phyloP scores from a whole-genome alignment of 1,140 invertebrate species.

The Anoplophora glabripennis region DNA sequence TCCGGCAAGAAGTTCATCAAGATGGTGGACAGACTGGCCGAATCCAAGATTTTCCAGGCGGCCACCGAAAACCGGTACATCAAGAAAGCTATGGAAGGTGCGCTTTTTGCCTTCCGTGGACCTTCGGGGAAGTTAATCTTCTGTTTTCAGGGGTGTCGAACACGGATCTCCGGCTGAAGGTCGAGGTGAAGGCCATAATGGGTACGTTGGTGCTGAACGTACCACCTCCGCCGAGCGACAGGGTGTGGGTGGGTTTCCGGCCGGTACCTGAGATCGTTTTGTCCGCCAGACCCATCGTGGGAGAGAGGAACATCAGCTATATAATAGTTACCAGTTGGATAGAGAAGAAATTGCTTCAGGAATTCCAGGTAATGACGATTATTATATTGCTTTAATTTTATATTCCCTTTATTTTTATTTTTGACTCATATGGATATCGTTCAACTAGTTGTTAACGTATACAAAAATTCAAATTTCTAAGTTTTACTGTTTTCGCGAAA shows the following conservation, averaged over 20 bases:
- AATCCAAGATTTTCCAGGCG: slow-evolving; percentile 87
- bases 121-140: not conserved
- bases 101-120: not conserved
- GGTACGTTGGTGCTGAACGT: slow-evolving; percentile 89
- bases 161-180: slow-evolving; percentile 84
- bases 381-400: not conserved
- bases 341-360: slow-evolving; percentile 79
- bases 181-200: slow-evolving; percentile 80
- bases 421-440: too few relatives aligned
- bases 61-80: slow-evolving; percentile 74
- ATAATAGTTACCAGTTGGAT: slow-evolving; percentile 86
- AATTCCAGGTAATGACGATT: slow-evolving; percentile 56
- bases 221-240: slow-evolving; percentile 88
- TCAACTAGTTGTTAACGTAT: too few relatives aligned
- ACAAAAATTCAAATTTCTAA: too few relatives aligned
- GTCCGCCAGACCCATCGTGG: slow-evolving; percentile 81
- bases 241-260: slow-evolving; percentile 82
- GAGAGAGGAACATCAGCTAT: slow-evolving; percentile 79
- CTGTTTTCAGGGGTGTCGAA: slow-evolving; percentile 68
- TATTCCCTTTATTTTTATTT: too few relatives aligned
- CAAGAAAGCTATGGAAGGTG: slow-evolving; percentile 74
- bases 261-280: slow-evolving; percentile 73
- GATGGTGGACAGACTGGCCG: slow-evolving; percentile 87
- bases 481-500: too few relatives aligned
- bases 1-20: slow-evolving; percentile 70